Conservation (phyloP, 2,888 invertebrate species). For the Ormyrus pomaceus region DNA sequence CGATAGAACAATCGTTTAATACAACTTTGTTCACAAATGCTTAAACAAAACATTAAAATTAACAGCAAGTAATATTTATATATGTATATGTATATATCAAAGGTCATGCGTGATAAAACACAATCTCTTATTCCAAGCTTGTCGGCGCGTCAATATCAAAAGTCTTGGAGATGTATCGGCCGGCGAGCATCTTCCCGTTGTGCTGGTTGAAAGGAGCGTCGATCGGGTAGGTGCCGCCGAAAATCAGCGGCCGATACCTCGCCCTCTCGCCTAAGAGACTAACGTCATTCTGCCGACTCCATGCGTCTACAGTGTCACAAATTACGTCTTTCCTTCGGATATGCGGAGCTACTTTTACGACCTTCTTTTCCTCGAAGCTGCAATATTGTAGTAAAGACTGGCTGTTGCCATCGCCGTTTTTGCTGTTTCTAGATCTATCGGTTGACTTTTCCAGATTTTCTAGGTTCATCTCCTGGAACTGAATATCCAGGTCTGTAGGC, state of each 20-base stretch:
- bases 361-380: constrained; percentile 71
- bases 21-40: too few relatives aligned
- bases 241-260: constrained; percentile 82
- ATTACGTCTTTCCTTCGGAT: constrained; percentile 78
- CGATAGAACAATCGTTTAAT: too few relatives aligned
- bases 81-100: too few relatives aligned
- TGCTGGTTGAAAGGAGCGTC: constrained; percentile 80
- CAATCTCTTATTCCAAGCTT: constrained; percentile 56
- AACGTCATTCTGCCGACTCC: constrained; percentile 72
- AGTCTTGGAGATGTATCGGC: constrained; percentile 68
- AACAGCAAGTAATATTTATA: too few relatives aligned
- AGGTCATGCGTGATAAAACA: too few relatives aligned
- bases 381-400: constrained; percentile 70
- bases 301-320: constrained; percentile 81
- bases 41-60: too few relatives aligned
- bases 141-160: constrained; percentile 79
- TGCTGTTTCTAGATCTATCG: constrained; percentile 26
- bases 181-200: constrained; percentile 39
- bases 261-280: constrained; percentile 37
- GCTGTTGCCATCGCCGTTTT: constrained; percentile 46
- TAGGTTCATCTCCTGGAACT: constrained; percentile 66
- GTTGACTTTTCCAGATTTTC: constrained; percentile 53
- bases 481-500: constrained; percentile 71
- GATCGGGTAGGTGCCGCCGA: constrained; percentile 92
- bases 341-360: constrained; percentile 72